Percentiles rank a stretch among this genome's conserved stretches.
These are phyloP conservation scores for Spinus olivaceus DNA, from an alignment of 2,797 vertebrate genomes.

Conservation along the genomic window DNA sequence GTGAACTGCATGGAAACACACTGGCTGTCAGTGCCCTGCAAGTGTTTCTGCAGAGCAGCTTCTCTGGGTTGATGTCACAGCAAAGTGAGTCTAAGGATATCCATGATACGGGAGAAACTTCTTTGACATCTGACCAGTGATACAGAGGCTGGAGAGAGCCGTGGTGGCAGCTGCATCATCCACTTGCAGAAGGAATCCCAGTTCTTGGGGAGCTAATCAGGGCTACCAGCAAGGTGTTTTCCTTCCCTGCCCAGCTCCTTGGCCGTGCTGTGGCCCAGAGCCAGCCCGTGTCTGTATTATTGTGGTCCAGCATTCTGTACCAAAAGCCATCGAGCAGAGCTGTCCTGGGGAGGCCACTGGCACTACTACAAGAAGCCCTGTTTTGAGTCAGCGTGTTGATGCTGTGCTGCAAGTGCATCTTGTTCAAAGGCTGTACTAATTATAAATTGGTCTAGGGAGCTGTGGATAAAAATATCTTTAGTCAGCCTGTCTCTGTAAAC, in stretches of 20 bases:
- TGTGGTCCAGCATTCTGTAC: neutral
- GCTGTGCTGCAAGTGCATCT: neutral
- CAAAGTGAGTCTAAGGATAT: fast-evolving
- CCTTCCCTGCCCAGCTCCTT: neutral
- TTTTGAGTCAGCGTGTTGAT: neutral
- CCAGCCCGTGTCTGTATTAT: fast-evolving
- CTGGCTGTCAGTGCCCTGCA: fast-evolving
- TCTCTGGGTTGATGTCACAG: neutral
- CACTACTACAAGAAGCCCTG: neutral
- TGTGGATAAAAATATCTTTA: constrained; percentile 41
- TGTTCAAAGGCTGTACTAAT: constrained; percentile 46
- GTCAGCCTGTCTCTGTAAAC: constrained; percentile 31
- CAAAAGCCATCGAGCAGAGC: neutral
- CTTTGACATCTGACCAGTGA: fast-evolving
- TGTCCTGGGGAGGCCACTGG: neutral
- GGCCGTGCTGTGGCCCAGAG: fast-evolving
- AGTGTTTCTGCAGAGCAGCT: neutral
- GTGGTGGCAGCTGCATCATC: fast-evolving
- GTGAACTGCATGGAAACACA: neutral
- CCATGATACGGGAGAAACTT: neutral
- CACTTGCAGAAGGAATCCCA: neutral
- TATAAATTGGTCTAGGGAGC: constrained; percentile 51
- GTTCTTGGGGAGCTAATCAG: neutral
- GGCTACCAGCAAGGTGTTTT: neutral
- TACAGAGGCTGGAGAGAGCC: neutral